phyloP scores from a whole-genome alignment of 2,113 vertebrate species.

The Lycocorax pyrrhopterus region DNA sequence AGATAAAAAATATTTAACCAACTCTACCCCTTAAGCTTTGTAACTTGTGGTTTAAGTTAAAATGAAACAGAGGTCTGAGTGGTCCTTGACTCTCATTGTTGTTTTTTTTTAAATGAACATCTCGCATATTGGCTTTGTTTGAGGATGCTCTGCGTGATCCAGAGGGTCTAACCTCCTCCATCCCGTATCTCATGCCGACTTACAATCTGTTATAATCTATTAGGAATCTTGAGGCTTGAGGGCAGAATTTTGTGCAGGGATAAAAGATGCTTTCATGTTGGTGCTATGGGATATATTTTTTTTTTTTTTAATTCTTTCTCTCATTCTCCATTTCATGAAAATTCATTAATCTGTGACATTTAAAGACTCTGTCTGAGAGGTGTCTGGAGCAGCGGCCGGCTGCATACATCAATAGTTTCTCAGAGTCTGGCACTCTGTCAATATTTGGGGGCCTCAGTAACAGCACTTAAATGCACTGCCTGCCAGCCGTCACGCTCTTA shows the following conservation, averaged over 20 bases:
- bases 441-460: constrained; percentile 78
- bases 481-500: constrained; percentile 69
- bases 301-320: constrained; percentile 55
- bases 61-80: background rate
- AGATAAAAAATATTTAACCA: background rate
- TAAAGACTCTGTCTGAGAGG: constrained; percentile 81
- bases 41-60: background rate
- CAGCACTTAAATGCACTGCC: constrained; percentile 71
- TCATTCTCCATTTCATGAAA: constrained; percentile 76
- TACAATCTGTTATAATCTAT: constrained; percentile 31
- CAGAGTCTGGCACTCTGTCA: constrained; percentile 79
- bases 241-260: constrained; percentile 45
- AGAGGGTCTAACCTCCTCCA: constrained; percentile 1
- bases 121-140: background rate
- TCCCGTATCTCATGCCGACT: background rate
- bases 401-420: constrained; percentile 79
- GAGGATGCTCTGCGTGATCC: constrained; percentile 8
- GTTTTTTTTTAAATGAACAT: background rate
- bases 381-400: constrained; percentile 77
- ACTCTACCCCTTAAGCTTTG: background rate
- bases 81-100: background rate
- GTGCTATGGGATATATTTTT: constrained; percentile 38
- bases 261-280: constrained; percentile 59
- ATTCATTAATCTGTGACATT: constrained; percentile 86
- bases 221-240: constrained; percentile 32